Evolutionary conservation across 2,113 vertebrate genomes (phyloP).

Genomic region (Thamnophis sirtalis): DNA sequence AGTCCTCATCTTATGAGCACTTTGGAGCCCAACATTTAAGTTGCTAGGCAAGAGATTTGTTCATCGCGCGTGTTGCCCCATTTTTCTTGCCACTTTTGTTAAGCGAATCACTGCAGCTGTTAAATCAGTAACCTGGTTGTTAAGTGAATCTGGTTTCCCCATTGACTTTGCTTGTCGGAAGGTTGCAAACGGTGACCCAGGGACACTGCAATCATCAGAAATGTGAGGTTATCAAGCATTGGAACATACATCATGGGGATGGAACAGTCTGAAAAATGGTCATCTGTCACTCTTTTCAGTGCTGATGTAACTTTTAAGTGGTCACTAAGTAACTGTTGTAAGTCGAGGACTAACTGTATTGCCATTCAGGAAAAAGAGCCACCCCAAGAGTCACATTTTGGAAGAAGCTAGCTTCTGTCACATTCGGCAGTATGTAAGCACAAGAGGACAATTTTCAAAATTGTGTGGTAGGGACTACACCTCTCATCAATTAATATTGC

Average conservation of each 20-base stretch:
- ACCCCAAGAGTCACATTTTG: not conserved
- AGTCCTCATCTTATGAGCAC: not conserved
- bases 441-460: not conserved
- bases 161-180: not conserved
- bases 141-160: not conserved
- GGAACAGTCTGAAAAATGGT: not conserved
- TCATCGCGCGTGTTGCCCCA: not conserved
- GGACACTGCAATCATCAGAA: not conserved
- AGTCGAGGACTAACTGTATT: not conserved
- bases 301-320: not conserved
- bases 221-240: not conserved
- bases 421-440: not conserved
- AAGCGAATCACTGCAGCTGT: not conserved
- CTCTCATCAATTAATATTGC: not conserved
- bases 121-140: not conserved
- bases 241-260: not conserved
- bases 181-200: not conserved
- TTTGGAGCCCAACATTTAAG: not conserved
- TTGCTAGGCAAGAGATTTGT: not conserved
- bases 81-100: not conserved
- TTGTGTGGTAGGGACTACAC: not conserved
- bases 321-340: not conserved
- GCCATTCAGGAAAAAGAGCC: not conserved
- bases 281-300: not conserved
- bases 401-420: not conserved